These are phyloP conservation scores for Apodemus sylvaticus DNA, from an alignment of 2,113 vertebrate genomes.

Conservation along the genomic window DNA sequence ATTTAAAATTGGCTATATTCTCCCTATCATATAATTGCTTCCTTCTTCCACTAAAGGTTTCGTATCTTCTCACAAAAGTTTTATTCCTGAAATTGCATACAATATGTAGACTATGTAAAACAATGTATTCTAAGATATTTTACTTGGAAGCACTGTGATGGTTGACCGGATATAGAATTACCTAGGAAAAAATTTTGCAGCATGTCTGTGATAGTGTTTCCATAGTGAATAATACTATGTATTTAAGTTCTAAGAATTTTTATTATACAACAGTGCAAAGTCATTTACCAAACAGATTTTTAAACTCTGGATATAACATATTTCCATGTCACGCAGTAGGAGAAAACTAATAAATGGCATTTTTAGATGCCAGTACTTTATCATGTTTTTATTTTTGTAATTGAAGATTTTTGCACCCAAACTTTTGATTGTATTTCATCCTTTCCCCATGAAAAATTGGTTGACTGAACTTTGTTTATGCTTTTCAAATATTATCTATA, in stretches of 20 bases:
- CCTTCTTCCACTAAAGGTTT: neutral
- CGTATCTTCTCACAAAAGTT: neutral
- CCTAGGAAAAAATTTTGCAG: neutral
- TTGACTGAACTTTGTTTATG: neutral
- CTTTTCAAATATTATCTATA: neutral
- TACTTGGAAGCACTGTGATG: neutral
- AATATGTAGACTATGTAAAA: neutral
- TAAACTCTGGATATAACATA: neutral
- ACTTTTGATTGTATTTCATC: neutral
- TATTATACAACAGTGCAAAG: neutral
- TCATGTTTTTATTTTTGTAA: neutral
- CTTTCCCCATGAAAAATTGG: neutral
- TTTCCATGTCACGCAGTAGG: neutral
- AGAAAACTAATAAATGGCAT: conserved; percentile 8
- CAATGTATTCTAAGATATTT: neutral
- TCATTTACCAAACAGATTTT: neutral
- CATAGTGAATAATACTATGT: neutral
- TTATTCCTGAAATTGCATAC: neutral
- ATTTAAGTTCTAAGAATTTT: neutral
- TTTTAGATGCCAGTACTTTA: neutral
- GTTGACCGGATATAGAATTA: neutral
- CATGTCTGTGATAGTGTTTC: neutral
- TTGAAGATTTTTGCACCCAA: neutral
- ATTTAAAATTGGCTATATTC: neutral
- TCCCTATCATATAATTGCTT: neutral